Base-by-base conservation (phyloP, 2,797 vertebrate species). In the Acanthurus tractus region DNA sequence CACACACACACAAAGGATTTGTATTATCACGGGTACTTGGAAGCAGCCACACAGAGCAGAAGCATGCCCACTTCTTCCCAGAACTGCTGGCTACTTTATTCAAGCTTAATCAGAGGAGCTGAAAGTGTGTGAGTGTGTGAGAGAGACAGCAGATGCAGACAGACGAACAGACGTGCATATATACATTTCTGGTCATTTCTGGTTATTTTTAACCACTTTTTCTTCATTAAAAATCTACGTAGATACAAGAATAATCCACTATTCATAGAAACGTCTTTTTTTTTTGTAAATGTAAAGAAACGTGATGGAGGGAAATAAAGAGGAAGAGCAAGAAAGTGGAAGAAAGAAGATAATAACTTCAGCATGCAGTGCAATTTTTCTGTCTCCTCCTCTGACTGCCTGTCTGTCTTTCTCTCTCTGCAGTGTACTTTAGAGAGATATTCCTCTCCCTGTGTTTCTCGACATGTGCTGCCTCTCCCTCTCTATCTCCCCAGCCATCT, bases 401-500 rank as follows among this genome's bases (percentile, higher is more conserved):
- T 34, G 29, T 71, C 58, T 42, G 15, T 54, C 56, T 83, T 23
- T 58, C 61, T 61, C 59, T 78, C 55, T 77, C 66, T 20, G 8
- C 57, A 63, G 72, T 42, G 54, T 57, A 79, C 48, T 49, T 17
- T 49, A 8, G 48, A 55, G 81, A 73, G 77, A 83, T 58, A n/a
- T 69, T 82, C 74, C 42, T 55, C 71, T 57, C 79, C 63, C 54
- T n/a, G 38, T 50, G 67, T 80, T 76, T 76, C 68, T 63, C 70
- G 73, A 54, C 53, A 63, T 72, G 71, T 73, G 73, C 74, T 86
- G 75, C 74, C 80, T 85, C 82, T 87, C 55, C 14, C 23, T 17
- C 69, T 74, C 73, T 88, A 74, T 91, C 86, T 89, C 76, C 70
- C 52, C 67, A 56, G 80, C 69, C 77, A 86, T 93, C 84, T 91